Conservation (phyloP, 2,797 vertebrate genomes). For the Falco biarmicus region DNA sequence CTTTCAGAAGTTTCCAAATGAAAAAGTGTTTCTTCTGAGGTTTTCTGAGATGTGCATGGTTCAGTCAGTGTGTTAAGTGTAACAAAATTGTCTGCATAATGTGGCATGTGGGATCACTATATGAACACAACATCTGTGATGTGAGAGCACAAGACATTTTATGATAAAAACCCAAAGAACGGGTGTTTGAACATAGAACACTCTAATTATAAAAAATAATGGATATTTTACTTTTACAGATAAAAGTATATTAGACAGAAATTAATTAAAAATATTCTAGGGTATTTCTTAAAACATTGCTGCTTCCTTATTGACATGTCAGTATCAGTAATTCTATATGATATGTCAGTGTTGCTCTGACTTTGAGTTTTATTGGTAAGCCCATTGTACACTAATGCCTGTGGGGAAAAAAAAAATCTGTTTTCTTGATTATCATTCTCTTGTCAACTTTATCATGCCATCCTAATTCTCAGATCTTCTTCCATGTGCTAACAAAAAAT, state of each 20-base stretch:
- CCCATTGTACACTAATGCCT: not conserved
- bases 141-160: not conserved
- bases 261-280: fast-evolving
- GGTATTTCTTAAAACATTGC: not conserved
- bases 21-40: not conserved
- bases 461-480: not conserved
- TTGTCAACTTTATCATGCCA: not conserved
- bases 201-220: not conserved
- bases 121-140: not conserved
- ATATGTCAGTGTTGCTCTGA: not conserved
- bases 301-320: not conserved
- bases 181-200: not conserved
- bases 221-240: not conserved
- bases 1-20: slow-evolving; percentile 5
- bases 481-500: not conserved
- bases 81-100: not conserved
- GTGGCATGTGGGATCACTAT: not conserved
- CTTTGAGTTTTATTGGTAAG: not conserved
- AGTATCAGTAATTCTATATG: not conserved
- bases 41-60: not conserved
- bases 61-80: not conserved
- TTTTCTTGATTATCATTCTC: not conserved
- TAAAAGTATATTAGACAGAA: not conserved
- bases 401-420: not conserved
- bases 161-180: not conserved